Conservation (phyloP, 2,113 vertebrate genomes). For the Steatornis caripensis region DNA sequence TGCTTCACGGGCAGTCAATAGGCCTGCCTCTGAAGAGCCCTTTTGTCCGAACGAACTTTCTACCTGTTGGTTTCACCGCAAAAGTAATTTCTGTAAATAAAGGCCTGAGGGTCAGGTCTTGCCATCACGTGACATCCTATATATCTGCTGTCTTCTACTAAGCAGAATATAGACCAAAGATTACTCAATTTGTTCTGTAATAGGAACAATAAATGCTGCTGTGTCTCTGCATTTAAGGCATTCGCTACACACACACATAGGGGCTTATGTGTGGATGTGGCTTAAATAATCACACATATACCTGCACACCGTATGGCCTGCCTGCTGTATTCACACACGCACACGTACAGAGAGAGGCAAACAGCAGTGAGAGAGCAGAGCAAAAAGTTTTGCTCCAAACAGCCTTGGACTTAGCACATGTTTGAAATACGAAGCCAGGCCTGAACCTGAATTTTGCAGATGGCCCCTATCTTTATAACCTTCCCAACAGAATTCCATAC, state of each 20-base stretch:
- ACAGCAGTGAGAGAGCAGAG: background rate
- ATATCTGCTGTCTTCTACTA: background rate
- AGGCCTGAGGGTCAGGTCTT: background rate
- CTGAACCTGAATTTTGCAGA: background rate
- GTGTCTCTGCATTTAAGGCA: background rate
- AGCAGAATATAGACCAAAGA: background rate
- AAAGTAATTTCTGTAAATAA: background rate
- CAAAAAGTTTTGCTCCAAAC: background rate
- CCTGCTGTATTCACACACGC: background rate
- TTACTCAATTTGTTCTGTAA: fast-evolving
- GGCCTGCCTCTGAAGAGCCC: background rate
- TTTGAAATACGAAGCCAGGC: background rate
- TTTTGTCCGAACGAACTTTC: background rate
- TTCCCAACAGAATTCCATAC: background rate
- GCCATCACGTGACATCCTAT: fast-evolving
- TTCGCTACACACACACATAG: background rate
- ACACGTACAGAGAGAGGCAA: background rate
- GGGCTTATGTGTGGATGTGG: background rate
- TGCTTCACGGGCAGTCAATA: background rate
- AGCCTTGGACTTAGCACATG: background rate
- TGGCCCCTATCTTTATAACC: background rate
- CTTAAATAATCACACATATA: background rate
- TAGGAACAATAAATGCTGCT: background rate
- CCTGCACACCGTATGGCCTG: fast-evolving
- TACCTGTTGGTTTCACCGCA: background rate